Conservation (phyloP, 2,888 invertebrate species). For the Baronia brevicornis region DNA sequence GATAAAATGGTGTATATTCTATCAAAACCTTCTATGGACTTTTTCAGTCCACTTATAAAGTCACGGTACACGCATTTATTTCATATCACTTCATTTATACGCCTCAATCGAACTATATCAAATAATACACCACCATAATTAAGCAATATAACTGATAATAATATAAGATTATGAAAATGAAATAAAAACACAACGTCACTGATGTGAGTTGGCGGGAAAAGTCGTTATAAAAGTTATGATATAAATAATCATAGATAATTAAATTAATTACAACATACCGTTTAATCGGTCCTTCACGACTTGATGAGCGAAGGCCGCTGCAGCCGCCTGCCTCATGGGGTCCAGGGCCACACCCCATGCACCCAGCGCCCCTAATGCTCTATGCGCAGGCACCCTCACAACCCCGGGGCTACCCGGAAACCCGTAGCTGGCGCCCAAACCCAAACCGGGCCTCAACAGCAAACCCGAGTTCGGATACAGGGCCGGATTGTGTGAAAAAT, state of each 20-base stretch:
- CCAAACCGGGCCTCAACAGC: slow-evolving; percentile 57
- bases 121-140: too few species aligned
- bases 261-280: slow-evolving; percentile 73
- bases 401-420: slow-evolving; percentile 82
- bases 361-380: slow-evolving; percentile 71
- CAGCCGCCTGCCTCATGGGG: slow-evolving; percentile 78
- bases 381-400: slow-evolving; percentile 87
- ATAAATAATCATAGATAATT: slow-evolving; percentile 4
- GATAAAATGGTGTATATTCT: too few species aligned
- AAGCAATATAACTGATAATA: too few species aligned
- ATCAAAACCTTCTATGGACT: too few species aligned
- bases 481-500: slow-evolving; percentile 59
- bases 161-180: too few species aligned
- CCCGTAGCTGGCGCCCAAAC: slow-evolving; percentile 72
- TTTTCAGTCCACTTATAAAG: too few species aligned
- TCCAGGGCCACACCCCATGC: slow-evolving; percentile 78
- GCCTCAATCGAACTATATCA: too few species aligned
- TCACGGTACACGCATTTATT: too few species aligned
- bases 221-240: too few species aligned
- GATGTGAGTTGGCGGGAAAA: too few species aligned
- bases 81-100: too few species aligned
- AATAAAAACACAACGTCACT: too few species aligned
- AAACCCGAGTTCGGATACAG: slow-evolving; percentile 58
- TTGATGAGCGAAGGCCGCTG: slow-evolving; percentile 86
- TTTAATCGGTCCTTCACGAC: slow-evolving; percentile 89